Conservation (phyloP, 2,797 vertebrate species). For the Coracias cyanogaster region DNA sequence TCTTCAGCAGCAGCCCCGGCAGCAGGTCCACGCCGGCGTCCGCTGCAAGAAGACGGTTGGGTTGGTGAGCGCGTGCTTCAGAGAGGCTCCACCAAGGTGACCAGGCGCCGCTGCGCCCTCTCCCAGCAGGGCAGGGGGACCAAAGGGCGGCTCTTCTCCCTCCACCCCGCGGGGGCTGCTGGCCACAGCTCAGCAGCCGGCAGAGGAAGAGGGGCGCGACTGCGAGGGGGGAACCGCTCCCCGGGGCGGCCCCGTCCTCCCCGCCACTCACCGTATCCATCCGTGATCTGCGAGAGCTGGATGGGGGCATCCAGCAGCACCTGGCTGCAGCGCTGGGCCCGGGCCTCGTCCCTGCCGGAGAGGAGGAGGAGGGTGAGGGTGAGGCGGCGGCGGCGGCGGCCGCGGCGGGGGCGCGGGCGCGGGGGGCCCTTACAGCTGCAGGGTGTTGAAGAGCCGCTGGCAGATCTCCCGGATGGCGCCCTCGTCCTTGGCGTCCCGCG, state of each 20-base stretch:
- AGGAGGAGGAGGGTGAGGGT: not conserved
- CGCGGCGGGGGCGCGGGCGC: too few relatives aligned
- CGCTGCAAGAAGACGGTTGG: slow-evolving; percentile 60
- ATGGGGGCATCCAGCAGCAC: slow-evolving; percentile 91
- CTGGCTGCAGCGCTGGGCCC: slow-evolving; percentile 77
- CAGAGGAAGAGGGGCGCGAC: not conserved
- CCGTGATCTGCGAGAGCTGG: slow-evolving; percentile 88
- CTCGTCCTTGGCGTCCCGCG: slow-evolving; percentile 90
- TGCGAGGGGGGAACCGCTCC: accelerated
- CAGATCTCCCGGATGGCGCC: slow-evolving; percentile 91
- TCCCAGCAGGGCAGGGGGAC: accelerated
- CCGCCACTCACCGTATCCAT: slow-evolving; percentile 81
- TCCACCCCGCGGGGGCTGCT: not conserved
- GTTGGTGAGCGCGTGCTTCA: not conserved
- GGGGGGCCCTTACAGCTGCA: not conserved
- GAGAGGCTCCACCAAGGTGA: not conserved
- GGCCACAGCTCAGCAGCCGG: not conserved
- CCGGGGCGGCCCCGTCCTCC: not conserved
- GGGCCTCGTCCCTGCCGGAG: slow-evolving; percentile 69
- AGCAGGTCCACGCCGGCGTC: slow-evolving; percentile 69
- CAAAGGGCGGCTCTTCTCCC: not conserved
- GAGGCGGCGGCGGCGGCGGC: too few relatives aligned
- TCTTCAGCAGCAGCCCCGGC: slow-evolving; percentile 87
- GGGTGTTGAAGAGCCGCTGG: slow-evolving; percentile 93
- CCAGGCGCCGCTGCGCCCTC: too few relatives aligned